Conservation (phyloP, 2,113 vertebrate species). For the Anoplopoma fimbria region DNA sequence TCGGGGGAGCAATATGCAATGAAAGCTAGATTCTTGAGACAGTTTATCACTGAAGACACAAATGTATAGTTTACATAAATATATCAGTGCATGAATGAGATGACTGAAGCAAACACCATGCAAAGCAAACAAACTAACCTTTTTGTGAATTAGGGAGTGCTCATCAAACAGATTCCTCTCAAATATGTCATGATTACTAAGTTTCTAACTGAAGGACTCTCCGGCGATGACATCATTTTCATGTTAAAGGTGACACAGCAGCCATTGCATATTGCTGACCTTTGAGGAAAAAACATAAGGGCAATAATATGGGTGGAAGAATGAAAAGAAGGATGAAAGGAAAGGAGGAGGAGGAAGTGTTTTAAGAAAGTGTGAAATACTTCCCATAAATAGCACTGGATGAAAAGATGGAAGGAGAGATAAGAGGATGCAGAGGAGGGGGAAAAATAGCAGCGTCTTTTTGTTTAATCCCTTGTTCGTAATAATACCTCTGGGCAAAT, state of each 20-base stretch:
- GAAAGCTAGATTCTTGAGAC: constrained; percentile 38
- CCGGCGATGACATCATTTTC: constrained; percentile 35
- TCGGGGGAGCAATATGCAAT: constrained; percentile 64
- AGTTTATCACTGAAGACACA: constrained; percentile 17
- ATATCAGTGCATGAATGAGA: constrained; percentile 10
- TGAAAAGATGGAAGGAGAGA: constrained; percentile 51
- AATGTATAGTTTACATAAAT: background rate
- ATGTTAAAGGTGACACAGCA: constrained; percentile 33
- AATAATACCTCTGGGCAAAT: constrained; percentile 64
- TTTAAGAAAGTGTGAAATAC: constrained; percentile 46
- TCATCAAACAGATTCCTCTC: constrained; percentile 4
- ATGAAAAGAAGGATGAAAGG: constrained; percentile 13
- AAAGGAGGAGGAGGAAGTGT: constrained; percentile 32
- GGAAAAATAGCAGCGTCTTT: constrained; percentile 74
- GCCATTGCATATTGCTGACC: constrained; percentile 69
- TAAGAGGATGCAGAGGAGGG: constrained; percentile 48
- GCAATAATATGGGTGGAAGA: constrained; percentile 14
- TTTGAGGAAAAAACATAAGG: constrained; percentile 36
- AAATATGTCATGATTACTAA: background rate
- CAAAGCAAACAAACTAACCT: constrained; percentile 11
- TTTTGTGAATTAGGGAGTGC: background rate
- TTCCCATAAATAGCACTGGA: constrained; percentile 57
- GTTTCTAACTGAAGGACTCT: constrained; percentile 45
- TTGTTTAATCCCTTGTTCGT: constrained; percentile 66
- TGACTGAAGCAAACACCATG: constrained; percentile 14